Evolutionary conservation across 53 echinoderm and acorn worm genomes (phyloP).

Genomic region (Temnopleurus reevesii): DNA sequence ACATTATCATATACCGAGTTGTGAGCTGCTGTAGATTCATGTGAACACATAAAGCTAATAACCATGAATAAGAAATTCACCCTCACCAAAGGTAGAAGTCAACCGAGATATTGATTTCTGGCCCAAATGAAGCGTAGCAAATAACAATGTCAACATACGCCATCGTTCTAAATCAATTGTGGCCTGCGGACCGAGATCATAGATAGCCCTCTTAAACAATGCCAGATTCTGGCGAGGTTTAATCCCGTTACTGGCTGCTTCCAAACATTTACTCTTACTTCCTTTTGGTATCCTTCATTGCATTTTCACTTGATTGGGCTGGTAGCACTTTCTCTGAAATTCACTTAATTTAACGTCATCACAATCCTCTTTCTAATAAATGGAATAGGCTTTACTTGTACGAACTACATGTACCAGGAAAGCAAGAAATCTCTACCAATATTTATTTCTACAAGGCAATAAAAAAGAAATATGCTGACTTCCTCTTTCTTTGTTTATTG

Average conservation of each 20-base stretch:
- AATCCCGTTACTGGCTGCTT: background rate
- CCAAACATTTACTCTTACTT: background rate
- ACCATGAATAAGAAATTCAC: background rate
- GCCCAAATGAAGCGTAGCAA: slow-evolving; percentile 5
- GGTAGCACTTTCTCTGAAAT: background rate
- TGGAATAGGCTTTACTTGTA: too few relatives aligned
- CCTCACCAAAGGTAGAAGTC: slow-evolving; percentile 7
- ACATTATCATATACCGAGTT: too few relatives aligned
- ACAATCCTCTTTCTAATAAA: too few relatives aligned
- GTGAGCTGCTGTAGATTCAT: too few relatives aligned
- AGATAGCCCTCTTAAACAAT: background rate
- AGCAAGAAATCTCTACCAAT: too few relatives aligned
- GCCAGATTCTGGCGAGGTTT: background rate
- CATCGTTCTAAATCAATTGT: background rate
- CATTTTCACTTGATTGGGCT: background rate
- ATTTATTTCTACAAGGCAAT: too few relatives aligned
- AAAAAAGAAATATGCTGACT: too few relatives aligned
- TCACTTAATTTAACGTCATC: background rate
- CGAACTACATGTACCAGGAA: too few relatives aligned
- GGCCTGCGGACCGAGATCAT: background rate
- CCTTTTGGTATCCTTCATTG: background rate
- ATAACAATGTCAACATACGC: slow-evolving; percentile 17
- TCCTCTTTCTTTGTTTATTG: too few relatives aligned
- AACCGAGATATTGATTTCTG: slow-evolving; percentile 26
- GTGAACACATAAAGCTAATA: background rate